phyloP scores from a whole-genome alignment of 53 echinoderm and acorn worm species.

The Paelopatides confundens region DNA sequence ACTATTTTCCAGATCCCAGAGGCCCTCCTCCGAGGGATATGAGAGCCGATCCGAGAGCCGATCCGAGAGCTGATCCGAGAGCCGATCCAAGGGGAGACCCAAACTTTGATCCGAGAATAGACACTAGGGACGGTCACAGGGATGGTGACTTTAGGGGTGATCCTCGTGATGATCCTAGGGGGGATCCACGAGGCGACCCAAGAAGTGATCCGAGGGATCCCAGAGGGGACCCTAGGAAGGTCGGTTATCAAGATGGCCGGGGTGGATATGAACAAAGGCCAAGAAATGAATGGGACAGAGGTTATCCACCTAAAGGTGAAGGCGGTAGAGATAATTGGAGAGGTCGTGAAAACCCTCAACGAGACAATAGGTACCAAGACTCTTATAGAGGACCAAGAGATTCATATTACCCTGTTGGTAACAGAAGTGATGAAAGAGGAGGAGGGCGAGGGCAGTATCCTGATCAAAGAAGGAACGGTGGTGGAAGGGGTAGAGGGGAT shows the following conservation, averaged over 20 bases:
- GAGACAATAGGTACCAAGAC: slow-evolving; percentile 43
- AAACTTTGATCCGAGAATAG: slow-evolving; percentile 42
- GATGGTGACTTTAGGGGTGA: slow-evolving; percentile 54
- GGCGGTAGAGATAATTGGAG: slow-evolving; percentile 25
- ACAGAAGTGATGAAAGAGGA: slow-evolving; percentile 80
- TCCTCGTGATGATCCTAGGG: slow-evolving; percentile 55
- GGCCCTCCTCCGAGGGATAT: slow-evolving; percentile 36
- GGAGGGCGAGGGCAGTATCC: slow-evolving; percentile 10
- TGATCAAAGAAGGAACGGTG: slow-evolving; percentile 8
- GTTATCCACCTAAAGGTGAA: slow-evolving; percentile 45
- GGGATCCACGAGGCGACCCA: slow-evolving; percentile 37
- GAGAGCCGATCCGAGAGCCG: slow-evolving; percentile 43
- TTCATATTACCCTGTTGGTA: slow-evolving; percentile 22
- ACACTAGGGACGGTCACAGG: slow-evolving; percentile 46
- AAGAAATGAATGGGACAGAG: slow-evolving; percentile 36
- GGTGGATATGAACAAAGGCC: slow-evolving; percentile 29
- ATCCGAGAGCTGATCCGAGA: slow-evolving; percentile 36
- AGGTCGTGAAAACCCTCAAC: slow-evolving; percentile 34
- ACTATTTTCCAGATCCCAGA: slow-evolving; percentile 42
- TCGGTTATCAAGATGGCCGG: slow-evolving; percentile 1
- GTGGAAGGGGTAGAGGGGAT: slow-evolving; percentile 10
- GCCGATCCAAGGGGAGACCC: slow-evolving; percentile 39
- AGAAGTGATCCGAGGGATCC: slow-evolving; percentile 48
- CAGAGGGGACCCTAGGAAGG: slow-evolving; percentile 37
- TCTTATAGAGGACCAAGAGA: slow-evolving; percentile 53